phyloP scores from a whole-genome alignment of 2,888 invertebrate species.

The Papilio gigon region DNA sequence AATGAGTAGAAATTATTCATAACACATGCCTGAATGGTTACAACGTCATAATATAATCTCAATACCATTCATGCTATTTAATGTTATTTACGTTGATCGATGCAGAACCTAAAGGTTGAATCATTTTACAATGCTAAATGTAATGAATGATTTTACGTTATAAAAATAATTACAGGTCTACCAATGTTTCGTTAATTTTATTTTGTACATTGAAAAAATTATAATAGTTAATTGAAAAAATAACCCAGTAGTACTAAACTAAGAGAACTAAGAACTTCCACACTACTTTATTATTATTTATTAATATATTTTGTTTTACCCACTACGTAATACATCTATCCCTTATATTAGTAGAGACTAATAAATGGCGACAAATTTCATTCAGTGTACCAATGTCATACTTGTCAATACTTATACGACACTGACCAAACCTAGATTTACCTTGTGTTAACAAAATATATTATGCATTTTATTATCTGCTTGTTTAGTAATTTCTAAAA shows the following conservation, averaged over 20 bases:
- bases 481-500: too few relatives aligned
- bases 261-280: background rate
- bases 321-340: background rate
- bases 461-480: too few relatives aligned
- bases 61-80: slow-evolving; percentile 29
- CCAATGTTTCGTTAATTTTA: background rate
- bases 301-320: background rate
- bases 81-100: slow-evolving; percentile 12
- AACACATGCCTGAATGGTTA: slow-evolving; percentile 6
- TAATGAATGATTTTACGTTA: background rate
- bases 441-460: too few relatives aligned
- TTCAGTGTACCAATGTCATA: background rate
- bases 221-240: background rate
- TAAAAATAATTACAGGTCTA: background rate
- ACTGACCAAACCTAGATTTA: too few relatives aligned
- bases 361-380: background rate
- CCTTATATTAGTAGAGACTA: background rate
- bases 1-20: background rate
- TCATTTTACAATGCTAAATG: background rate
- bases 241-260: background rate
- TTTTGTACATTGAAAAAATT: background rate
- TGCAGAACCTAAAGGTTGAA: background rate
- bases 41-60: background rate
- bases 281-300: background rate
- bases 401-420: background rate